Conservation (phyloP, 2,113 vertebrate genomes). For the Papio anubis region DNA sequence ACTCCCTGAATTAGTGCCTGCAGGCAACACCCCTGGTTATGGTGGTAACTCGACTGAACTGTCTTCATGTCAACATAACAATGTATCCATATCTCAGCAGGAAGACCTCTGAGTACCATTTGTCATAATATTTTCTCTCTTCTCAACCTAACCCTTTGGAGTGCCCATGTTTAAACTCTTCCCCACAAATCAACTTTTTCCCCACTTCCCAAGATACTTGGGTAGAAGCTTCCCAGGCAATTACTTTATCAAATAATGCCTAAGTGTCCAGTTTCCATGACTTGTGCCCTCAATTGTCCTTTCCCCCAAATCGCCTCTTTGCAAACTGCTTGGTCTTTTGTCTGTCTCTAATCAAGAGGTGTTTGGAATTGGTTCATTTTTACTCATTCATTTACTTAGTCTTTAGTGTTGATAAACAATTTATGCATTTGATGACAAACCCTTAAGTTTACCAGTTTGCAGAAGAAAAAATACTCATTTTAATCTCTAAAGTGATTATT, state of each 20-base stretch:
- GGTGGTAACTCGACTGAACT: not conserved
- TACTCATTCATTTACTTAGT: not conserved
- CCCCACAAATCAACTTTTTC: not conserved
- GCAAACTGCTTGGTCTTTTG: not conserved
- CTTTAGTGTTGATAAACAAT: not conserved
- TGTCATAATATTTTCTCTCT: not conserved
- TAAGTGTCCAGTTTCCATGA: not conserved
- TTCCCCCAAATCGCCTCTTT: not conserved
- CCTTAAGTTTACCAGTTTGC: not conserved
- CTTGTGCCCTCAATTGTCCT: not conserved
- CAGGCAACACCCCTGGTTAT: accelerated
- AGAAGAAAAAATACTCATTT: not conserved
- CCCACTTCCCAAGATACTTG: not conserved
- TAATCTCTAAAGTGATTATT: not conserved
- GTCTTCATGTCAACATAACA: not conserved
- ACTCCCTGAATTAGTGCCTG: too few species aligned
- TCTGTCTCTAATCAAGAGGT: not conserved
- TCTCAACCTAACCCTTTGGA: not conserved
- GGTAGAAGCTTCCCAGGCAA: not conserved
- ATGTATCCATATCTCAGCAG: not conserved
- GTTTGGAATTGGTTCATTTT: not conserved
- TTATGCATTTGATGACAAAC: not conserved
- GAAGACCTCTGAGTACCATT: not conserved
- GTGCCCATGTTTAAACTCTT: not conserved
- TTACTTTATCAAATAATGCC: not conserved